Evolutionary conservation across 2,888 invertebrate genomes (phyloP).

Genomic region (Ceratothoa steindachneri): DNA sequence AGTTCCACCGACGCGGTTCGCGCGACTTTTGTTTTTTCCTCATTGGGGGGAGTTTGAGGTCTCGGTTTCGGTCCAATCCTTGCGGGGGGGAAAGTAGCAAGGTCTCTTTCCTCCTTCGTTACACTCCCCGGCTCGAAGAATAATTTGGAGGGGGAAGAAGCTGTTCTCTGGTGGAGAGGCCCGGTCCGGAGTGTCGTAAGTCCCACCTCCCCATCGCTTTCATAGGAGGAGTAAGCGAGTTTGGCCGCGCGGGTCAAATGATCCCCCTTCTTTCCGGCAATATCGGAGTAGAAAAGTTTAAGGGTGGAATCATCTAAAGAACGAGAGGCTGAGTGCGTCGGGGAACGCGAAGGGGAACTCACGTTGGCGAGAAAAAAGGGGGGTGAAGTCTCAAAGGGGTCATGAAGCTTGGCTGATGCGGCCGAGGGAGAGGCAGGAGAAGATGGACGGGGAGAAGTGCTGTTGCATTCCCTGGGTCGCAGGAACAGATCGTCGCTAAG

Average conservation of each 20-base stretch:
- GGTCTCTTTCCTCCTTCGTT: conserved; percentile 29
- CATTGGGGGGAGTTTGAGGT: background rate
- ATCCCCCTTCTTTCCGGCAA: background rate
- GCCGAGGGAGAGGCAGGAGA: conserved; percentile 45
- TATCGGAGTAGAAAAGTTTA: conserved; percentile 24
- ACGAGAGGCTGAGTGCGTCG: conserved; percentile 30
- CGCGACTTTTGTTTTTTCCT: background rate
- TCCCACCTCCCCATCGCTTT: conserved; percentile 37
- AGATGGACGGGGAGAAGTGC: conserved; percentile 49
- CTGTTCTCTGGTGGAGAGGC: conserved; percentile 65
- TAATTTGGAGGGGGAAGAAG: conserved; percentile 73
- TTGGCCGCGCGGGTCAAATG: conserved; percentile 1
- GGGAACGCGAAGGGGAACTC: conserved; percentile 11
- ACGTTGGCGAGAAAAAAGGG: conserved; percentile 7
- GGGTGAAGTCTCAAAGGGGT: conserved; percentile 18
- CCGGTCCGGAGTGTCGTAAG: conserved; percentile 25
- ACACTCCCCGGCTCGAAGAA: conserved; percentile 56
- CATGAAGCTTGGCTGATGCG: background rate
- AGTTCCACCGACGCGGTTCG: background rate
- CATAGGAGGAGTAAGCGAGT: conserved; percentile 25
- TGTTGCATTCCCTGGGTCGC: conserved; percentile 47
- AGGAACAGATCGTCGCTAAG: conserved; percentile 54
- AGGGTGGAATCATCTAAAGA: conserved; percentile 43
- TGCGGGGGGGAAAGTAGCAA: conserved; percentile 19
- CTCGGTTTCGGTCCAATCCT: background rate